Percentiles rank a stretch among this genome's conserved stretches.
Conservation (phyloP, 2,113 vertebrate species). For the Brachypteracias leptosomus region DNA sequence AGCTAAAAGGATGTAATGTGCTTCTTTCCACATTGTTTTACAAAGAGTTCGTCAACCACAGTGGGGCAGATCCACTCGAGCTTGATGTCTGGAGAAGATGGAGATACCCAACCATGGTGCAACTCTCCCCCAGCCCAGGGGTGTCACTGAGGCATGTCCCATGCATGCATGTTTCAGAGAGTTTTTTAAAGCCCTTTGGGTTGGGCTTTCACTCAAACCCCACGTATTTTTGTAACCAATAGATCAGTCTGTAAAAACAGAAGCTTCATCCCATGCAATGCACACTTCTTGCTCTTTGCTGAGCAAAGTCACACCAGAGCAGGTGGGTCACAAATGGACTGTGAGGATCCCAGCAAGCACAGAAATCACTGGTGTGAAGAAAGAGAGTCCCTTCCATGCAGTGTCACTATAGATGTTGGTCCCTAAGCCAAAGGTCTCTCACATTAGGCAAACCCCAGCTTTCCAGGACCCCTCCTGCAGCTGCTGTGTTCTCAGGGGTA, state of each 20-base stretch:
- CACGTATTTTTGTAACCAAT: background rate
- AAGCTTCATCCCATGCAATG: background rate
- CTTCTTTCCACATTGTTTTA: background rate
- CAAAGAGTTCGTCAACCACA: background rate
- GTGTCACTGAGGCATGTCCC: background rate
- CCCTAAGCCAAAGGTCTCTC: background rate
- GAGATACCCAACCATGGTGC: background rate
- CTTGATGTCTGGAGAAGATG: background rate
- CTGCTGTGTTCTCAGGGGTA: too few species aligned
- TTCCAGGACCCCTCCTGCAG: background rate
- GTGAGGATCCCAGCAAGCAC: background rate
- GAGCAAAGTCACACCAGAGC: background rate
- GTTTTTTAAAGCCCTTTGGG: background rate
- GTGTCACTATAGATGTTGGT: background rate
- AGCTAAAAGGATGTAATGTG: background rate
- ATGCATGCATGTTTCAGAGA: background rate
- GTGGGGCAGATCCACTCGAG: background rate
- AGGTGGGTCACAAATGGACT: background rate
- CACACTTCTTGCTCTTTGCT: background rate
- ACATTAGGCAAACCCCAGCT: background rate
- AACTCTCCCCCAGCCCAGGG: background rate
- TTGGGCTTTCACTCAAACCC: background rate
- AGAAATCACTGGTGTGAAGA: background rate
- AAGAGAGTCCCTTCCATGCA: background rate
- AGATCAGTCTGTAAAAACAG: background rate